Base-by-base conservation (phyloP, 2,888 invertebrate genomes). In the Pandemis heparana region DNA sequence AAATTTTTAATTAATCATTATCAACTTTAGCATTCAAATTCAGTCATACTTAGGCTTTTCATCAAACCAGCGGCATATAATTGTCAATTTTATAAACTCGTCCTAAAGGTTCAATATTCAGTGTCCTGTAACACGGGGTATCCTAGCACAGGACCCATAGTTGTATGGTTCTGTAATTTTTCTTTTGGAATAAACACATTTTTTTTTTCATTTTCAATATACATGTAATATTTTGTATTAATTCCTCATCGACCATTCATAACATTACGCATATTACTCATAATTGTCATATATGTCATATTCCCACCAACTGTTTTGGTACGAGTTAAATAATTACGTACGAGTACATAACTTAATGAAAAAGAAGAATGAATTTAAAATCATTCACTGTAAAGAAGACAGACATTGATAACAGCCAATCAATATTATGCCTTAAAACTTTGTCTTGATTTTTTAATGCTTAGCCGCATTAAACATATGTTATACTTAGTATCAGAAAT, bases 321-420 rank as follows among this genome's bases (percentile, higher is more conserved):
- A n/a, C n/a, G n/a, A 48, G n/a, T 41, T 41, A 51, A 56, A 53
- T 32, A 32, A 32, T 32, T 23, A 56, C 10, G 12, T 23, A n/a
- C n/a, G n/a, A n/a, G n/a, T n/a, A 56, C 3, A 23, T 23, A 65
- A 38, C 51, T 43, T 46, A 60, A 16, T n/a, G 12, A 46, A 53
- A 32, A 4, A 12, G 48, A 68, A 16, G 6, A 48, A 46, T 38
- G 7, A 43, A 67, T n/a, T 48, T 43, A 39, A 41, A 23, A 62
- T 51, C 32, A 23, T 23, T 9, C 16, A 18, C 53, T 62, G 8
- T 32, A 5, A 10, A 38, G 16, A 70, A 41, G 43, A n/a, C 12
- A 51, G 62, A 41, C 64, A 70, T 64, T 70, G 70, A 70, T 64
- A 46, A 32, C 56, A 32, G 53, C 51, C 23, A 41, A 62, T 43